Conservation (phyloP, 1,140 invertebrate species). For the Zaprionus nigranus region DNA sequence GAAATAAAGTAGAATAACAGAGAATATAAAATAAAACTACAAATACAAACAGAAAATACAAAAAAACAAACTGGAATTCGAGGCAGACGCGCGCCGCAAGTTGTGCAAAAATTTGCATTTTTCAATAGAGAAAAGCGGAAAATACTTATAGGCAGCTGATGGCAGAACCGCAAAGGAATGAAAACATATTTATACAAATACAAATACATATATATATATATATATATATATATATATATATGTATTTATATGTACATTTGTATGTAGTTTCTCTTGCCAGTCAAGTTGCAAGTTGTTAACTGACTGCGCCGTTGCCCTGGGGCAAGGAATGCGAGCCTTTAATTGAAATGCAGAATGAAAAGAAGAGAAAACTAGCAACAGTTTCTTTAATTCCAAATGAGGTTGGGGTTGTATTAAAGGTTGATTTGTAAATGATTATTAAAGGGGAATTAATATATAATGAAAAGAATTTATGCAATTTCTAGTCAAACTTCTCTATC, state of each 20-base stretch:
- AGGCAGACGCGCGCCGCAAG: conserved; percentile 1
- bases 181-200: conserved; percentile 23
- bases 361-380: neutral
- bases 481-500: too few relatives aligned
- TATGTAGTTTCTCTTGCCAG: neutral
- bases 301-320: neutral
- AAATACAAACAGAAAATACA: neutral
- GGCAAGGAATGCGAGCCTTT: neutral
- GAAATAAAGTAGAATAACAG: neutral
- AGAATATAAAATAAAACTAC: conserved; percentile 8
- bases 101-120: conserved; percentile 57
- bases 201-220: neutral
- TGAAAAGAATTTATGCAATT: neutral
- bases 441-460: neutral
- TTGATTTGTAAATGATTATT: neutral
- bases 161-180: conserved; percentile 50
- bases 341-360: neutral
- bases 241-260: neutral
- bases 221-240: too few relatives aligned
- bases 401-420: neutral
- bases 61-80: neutral
- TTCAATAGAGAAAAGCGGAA: conserved; percentile 57
- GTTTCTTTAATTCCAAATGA: neutral
- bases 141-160: conserved; percentile 27
- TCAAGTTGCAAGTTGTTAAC: conserved; percentile 24